These are phyloP conservation scores for Iselma pallidipennis DNA, from an alignment of 2,888 invertebrate species.

Conservation along the genomic window DNA sequence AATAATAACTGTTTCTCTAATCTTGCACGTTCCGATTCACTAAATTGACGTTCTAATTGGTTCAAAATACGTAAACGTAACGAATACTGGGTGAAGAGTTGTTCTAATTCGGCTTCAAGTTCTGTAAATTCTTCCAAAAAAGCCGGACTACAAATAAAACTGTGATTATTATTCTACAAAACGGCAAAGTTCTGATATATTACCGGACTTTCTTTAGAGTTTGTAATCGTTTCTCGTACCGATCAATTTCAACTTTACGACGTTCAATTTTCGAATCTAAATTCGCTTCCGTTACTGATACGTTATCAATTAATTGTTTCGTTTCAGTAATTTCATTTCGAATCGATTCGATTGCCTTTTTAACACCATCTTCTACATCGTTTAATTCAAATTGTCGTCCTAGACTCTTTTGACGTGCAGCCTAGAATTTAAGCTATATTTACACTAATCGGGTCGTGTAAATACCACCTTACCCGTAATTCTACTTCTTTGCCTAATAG, in stretches of 20 bases:
- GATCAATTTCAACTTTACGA: constrained; percentile 83
- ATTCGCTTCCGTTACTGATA: constrained; percentile 85
- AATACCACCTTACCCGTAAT: constrained; percentile 65
- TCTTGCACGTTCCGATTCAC: constrained; percentile 77
- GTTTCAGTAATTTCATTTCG: constrained; percentile 73
- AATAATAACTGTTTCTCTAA: constrained; percentile 72
- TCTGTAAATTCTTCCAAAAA: constrained; percentile 95
- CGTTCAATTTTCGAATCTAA: constrained; percentile 92
- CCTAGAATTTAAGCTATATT: constrained; percentile 53
- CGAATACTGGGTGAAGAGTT: constrained; percentile 86
- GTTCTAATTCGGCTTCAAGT: constrained; percentile 81
- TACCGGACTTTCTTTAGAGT: constrained; percentile 93
- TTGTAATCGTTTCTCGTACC: constrained; percentile 90
- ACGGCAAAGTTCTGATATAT: constrained; percentile 11
- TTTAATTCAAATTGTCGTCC: constrained; percentile 81
- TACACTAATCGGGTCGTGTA: background rate
- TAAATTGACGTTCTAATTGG: constrained; percentile 84
- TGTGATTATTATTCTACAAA: background rate
- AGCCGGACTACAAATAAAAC: constrained; percentile 71
- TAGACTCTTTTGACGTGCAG: constrained; percentile 78
- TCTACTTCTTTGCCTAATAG: constrained; percentile 88
- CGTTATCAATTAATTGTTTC: constrained; percentile 78
- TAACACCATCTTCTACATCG: constrained; percentile 79
- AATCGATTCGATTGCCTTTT: constrained; percentile 72
- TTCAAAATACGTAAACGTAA: constrained; percentile 85